Percentiles rank a stretch among this genome's conserved stretches.
Conservation (phyloP, 2,888 invertebrate genomes). For the Stictocephala bisonia region DNA sequence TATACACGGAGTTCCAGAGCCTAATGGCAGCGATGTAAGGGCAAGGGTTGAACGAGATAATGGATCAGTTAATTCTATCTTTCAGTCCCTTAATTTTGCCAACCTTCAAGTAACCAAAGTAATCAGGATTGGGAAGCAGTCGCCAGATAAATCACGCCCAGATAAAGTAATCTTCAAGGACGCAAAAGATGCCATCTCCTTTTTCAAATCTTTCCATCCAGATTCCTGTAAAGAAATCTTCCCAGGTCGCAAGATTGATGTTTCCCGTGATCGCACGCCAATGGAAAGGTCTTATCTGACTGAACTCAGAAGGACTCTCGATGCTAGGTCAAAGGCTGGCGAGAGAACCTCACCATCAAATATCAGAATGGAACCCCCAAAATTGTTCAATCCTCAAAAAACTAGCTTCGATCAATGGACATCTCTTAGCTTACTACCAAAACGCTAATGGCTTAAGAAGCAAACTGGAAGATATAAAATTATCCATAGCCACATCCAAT, state of each 20-base stretch:
- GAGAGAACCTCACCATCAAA: background rate
- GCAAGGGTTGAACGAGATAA: background rate
- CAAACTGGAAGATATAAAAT: background rate
- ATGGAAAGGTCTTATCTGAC: background rate
- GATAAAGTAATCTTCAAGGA: background rate
- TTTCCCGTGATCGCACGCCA: background rate
- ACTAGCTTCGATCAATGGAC: conserved; percentile 9
- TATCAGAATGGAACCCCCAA: background rate
- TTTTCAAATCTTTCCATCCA: background rate
- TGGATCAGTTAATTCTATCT: background rate
- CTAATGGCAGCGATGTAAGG: background rate
- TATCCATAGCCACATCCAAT: background rate
- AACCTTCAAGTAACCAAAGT: background rate
- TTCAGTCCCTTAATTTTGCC: background rate
- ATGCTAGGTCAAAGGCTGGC: background rate
- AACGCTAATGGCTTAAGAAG: background rate
- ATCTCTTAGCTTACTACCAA: conserved; percentile 10
- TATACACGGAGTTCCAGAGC: background rate
- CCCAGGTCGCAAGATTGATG: background rate
- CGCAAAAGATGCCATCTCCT: background rate
- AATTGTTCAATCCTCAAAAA: conserved; percentile 16
- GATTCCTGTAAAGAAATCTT: background rate
- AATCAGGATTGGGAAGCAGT: background rate
- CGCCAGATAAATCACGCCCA: background rate
- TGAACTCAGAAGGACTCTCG: background rate